Evolutionary conservation across 2,888 invertebrate species (phyloP).

Genomic region (Zelleria hepariella): DNA sequence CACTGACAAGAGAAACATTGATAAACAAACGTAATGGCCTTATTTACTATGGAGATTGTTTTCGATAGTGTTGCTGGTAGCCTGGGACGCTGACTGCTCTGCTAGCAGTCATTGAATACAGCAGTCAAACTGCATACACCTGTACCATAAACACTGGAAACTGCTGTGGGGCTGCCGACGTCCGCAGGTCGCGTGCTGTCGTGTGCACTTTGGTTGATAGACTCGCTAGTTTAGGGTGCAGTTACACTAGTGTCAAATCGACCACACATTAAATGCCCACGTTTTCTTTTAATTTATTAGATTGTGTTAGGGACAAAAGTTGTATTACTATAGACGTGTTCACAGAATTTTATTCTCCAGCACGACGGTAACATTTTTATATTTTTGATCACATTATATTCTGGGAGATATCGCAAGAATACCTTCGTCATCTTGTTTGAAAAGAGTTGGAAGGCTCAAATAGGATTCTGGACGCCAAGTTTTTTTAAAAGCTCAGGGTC

Average conservation of each 20-base stretch:
- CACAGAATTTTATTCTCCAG: constrained; percentile 1
- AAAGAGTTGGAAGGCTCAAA: no score
- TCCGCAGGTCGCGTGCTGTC: constrained; percentile 9
- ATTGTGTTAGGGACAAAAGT: not conserved
- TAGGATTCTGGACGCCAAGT: no score
- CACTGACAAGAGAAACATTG: constrained; percentile 33
- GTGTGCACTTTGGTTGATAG: constrained; percentile 24
- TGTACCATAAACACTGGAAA: constrained; percentile 6
- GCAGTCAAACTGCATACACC: constrained; percentile 17
- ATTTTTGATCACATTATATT: not conserved
- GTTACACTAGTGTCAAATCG: not conserved
- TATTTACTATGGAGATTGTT: constrained; percentile 36
- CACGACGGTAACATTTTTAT: not conserved
- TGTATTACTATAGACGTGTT: not conserved
- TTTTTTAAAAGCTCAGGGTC: no score
- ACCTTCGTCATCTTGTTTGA: no score
- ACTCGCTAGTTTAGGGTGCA: constrained; percentile 48
- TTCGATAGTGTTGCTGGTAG: constrained; percentile 8
- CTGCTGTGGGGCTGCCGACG: constrained; percentile 17
- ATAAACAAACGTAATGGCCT: constrained; percentile 47
- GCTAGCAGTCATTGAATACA: not conserved
- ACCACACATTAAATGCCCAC: not conserved
- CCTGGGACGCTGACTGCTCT: not conserved
- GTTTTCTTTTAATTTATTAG: constrained; percentile 15
- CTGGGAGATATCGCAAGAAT: no score